phyloP scores from a whole-genome alignment of 2,888 invertebrate species.

The Lamellibrachia satsuma region DNA sequence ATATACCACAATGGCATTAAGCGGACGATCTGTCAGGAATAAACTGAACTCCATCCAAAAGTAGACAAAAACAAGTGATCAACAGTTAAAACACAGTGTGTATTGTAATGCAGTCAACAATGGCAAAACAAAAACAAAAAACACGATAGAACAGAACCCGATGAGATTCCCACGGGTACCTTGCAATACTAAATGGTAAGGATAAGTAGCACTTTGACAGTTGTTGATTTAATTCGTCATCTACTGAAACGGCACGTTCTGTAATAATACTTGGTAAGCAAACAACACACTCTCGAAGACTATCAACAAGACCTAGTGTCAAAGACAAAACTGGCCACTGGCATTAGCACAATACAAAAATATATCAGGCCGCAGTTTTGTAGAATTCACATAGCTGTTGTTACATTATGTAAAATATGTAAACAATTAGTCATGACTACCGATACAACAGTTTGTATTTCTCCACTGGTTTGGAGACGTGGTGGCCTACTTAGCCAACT shows the following conservation, averaged over 20 bases:
- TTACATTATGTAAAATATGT: not conserved
- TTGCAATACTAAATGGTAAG: not conserved
- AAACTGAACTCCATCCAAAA: not conserved
- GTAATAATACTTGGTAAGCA: not conserved
- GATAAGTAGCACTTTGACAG: not conserved
- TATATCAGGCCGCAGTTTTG: not conserved
- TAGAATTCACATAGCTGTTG: not conserved
- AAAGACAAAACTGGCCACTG: not conserved
- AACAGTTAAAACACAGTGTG: not conserved
- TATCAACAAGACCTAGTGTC: not conserved
- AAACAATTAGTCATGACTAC: not conserved
- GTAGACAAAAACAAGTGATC: not conserved
- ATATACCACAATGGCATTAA: too few species aligned
- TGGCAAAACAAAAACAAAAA: not conserved
- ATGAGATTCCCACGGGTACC: not conserved
- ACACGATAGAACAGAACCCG: not conserved
- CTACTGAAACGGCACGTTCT: not conserved
- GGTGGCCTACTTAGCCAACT: not conserved
- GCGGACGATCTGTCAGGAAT: too few species aligned
- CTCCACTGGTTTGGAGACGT: not conserved
- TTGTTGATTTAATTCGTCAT: not conserved
- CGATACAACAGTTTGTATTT: not conserved
- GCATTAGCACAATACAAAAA: constrained; percentile 10
- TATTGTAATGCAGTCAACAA: constrained; percentile 13
- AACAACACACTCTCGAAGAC: not conserved